Percentiles rank a stretch among this genome's conserved stretches.
Conservation (phyloP, 2,113 vertebrate species). For the Jaculus jaculus region DNA sequence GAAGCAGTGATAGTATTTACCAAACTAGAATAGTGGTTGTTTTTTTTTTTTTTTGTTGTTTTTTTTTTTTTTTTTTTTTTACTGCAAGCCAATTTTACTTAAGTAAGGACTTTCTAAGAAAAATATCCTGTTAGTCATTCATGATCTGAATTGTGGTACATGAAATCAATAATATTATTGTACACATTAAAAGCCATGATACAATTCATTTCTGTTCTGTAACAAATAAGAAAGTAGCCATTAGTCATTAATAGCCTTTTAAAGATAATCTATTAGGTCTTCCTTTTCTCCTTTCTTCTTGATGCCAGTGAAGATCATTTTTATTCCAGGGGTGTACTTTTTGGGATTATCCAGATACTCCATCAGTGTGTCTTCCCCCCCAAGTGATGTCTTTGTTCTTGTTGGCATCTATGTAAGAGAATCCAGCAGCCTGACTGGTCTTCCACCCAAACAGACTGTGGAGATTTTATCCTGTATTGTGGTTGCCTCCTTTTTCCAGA, state of each 20-base stretch:
- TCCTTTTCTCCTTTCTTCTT: slow-evolving; percentile 89
- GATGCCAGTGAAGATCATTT: slow-evolving; percentile 92
- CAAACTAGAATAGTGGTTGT: slow-evolving; percentile 48
- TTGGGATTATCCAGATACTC: slow-evolving; percentile 92
- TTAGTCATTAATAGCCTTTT: slow-evolving; percentile 88
- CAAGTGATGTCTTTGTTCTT: slow-evolving; percentile 92
- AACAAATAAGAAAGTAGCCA: slow-evolving; percentile 88
- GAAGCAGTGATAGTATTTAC: slow-evolving; percentile 23
- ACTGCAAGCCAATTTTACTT: slow-evolving; percentile 73
- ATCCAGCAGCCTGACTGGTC: slow-evolving; percentile 82
- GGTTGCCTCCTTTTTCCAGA: slow-evolving; percentile 88
- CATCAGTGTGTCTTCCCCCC: slow-evolving; percentile 88
- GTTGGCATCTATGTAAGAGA: slow-evolving; percentile 91
- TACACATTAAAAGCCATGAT: slow-evolving; percentile 84
- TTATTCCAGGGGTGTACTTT: slow-evolving; percentile 94
- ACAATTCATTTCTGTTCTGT: slow-evolving; percentile 78
- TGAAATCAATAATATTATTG: slow-evolving; percentile 74
- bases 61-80: too few species aligned
- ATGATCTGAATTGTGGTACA: slow-evolving; percentile 64
- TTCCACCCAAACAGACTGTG: slow-evolving; percentile 90
- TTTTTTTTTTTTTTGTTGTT: too few species aligned
- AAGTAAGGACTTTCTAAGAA: slow-evolving; percentile 77
- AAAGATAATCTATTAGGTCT: slow-evolving; percentile 91
- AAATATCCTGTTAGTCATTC: slow-evolving; percentile 59
- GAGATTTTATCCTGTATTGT: slow-evolving; percentile 92